These are phyloP conservation scores for Pteromalus puparum DNA, from an alignment of 1,140 invertebrate species.

Conservation along the genomic window DNA sequence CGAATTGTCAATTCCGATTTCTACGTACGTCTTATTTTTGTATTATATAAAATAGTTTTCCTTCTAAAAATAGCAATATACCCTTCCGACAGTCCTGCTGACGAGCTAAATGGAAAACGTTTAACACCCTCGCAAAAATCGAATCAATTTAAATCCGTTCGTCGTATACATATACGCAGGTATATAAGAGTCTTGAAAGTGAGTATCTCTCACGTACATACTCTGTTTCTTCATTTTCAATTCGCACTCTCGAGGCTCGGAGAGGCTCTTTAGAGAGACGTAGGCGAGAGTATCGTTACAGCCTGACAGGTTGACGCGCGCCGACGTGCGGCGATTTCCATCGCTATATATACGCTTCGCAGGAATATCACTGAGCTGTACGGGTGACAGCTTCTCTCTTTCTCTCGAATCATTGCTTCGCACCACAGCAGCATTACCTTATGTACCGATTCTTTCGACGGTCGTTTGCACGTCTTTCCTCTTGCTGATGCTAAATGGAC, in stretches of 20 bases:
- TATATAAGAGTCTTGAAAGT: neutral
- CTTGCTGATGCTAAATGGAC: neutral
- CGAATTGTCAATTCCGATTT: neutral
- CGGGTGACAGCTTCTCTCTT: neutral
- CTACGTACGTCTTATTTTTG: neutral
- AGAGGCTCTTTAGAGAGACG: conserved; percentile 9
- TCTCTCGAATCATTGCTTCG: neutral
- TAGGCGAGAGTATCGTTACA: conserved; percentile 6
- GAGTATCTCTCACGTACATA: no score
- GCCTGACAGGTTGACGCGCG: conserved; percentile 4
- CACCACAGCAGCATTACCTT: neutral
- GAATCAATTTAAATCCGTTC: conserved; percentile 14
- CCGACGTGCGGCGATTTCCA: conserved; percentile 4
- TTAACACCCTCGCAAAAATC: neutral
- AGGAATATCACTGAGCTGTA: neutral
- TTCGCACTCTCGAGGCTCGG: neutral
- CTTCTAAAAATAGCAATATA: neutral
- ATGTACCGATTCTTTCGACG: neutral
- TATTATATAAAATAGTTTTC: neutral
- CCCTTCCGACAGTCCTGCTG: neutral
- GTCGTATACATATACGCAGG: neutral
- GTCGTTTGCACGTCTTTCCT: neutral
- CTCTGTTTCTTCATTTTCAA: conserved; percentile 14
- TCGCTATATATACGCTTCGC: neutral
- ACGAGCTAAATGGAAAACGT: neutral